Evolutionary conservation across 2,888 invertebrate genomes (phyloP).

Genomic region (Sussaba pulchella): DNA sequence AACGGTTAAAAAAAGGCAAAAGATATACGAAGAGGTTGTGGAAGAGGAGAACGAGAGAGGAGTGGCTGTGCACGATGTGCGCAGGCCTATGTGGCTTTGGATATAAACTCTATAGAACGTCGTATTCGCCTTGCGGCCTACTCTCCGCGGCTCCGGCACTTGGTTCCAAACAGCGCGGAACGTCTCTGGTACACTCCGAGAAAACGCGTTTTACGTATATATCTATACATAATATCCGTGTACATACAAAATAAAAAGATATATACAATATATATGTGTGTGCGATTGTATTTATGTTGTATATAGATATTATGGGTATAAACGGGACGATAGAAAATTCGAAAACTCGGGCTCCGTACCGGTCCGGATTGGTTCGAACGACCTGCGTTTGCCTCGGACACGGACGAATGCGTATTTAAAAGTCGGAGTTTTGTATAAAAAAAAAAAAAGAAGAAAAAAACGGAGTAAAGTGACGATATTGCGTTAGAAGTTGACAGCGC

Average conservation of each 20-base stretch:
- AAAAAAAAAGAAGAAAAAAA: too few relatives aligned
- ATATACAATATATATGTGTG: too few relatives aligned
- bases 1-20: conserved; percentile 10
- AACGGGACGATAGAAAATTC: too few relatives aligned
- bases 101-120: conserved; percentile 30
- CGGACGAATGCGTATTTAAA: neutral
- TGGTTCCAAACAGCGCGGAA: conserved; percentile 44
- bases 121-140: conserved; percentile 50
- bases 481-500: too few relatives aligned
- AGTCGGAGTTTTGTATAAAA: too few relatives aligned
- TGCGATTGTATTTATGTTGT: too few relatives aligned
- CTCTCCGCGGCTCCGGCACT: conserved; percentile 45
- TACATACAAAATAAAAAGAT: conserved; percentile 2
- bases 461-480: too few relatives aligned
- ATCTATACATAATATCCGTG: neutral
- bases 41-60: conserved; percentile 21
- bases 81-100: conserved; percentile 37
- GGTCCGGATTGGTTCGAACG: too few relatives aligned
- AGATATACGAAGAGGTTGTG: conserved; percentile 4
- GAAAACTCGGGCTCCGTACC: neutral
- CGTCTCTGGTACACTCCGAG: conserved; percentile 10
- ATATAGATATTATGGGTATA: too few relatives aligned
- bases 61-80: conserved; percentile 45
- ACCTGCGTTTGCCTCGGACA: too few relatives aligned
- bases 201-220: conserved; percentile 11